Evolutionary conservation across 2,113 vertebrate genomes (phyloP).

Genomic region (Proteles cristata): DNA sequence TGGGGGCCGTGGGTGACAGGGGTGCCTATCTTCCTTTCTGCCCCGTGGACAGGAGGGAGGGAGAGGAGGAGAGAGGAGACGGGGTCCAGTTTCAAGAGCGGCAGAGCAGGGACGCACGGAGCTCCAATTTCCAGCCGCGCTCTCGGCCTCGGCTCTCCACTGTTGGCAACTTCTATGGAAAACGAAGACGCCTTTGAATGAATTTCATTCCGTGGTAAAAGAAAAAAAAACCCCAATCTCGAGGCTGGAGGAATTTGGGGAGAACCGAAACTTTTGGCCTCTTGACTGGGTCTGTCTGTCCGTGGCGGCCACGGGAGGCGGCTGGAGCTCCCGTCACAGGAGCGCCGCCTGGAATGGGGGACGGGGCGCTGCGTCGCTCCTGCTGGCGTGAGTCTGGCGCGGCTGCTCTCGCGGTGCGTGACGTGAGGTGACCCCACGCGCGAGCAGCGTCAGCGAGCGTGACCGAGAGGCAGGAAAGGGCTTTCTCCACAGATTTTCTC

Average conservation of each 20-base stretch:
- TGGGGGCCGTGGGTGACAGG: accelerated
- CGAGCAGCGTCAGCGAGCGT: accelerated
- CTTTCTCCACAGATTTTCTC: background rate
- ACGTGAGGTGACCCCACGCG: too few species aligned
- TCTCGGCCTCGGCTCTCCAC: background rate
- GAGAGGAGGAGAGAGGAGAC: background rate
- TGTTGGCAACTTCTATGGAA: constrained; percentile 32
- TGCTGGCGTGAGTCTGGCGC: accelerated
- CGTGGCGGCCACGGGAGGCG: background rate
- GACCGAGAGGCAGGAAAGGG: background rate
- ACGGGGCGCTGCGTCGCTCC: accelerated
- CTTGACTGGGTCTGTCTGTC: background rate
- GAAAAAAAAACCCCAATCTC: background rate
- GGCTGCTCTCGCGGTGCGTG: accelerated
- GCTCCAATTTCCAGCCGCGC: background rate
- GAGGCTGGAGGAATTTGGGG: background rate
- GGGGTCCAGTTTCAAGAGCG: background rate
- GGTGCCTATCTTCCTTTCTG: accelerated
- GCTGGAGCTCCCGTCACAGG: background rate
- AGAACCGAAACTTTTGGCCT: background rate
- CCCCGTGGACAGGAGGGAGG: background rate
- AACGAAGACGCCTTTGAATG: background rate
- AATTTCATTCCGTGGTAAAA: background rate
- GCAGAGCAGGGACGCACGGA: background rate
- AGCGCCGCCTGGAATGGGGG: too few species aligned